phyloP scores from a whole-genome alignment of 2,797 vertebrate species.

The Graptemys geographica region DNA sequence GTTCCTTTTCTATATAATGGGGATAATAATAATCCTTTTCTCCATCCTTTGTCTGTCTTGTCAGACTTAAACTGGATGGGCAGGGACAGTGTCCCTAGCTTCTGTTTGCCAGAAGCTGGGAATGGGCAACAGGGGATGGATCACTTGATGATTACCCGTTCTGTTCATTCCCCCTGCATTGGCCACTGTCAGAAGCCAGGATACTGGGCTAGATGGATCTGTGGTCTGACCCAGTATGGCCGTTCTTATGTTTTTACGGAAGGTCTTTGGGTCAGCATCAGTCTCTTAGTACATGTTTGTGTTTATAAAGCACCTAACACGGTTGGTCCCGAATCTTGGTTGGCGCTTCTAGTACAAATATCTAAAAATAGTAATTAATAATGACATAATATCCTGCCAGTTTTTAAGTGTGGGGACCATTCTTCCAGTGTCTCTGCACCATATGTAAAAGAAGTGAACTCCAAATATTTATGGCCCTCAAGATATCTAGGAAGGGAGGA shows the following conservation, averaged over 20 bases:
- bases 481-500: neutral
- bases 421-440: neutral
- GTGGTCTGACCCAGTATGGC: neutral
- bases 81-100: too few relatives aligned
- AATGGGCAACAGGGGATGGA: too few relatives aligned
- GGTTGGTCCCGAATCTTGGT: neutral
- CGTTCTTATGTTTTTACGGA: neutral
- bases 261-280: neutral
- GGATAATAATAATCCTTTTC: too few relatives aligned
- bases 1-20: too few relatives aligned
- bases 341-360: neutral
- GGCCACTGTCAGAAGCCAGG: neutral
- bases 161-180: too few relatives aligned
- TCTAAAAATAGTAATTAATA: neutral
- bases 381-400: too few relatives aligned
- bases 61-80: neutral
- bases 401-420: rapidly evolving
- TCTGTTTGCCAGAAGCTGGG: too few relatives aligned
- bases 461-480: neutral
- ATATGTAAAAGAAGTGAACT: rapidly evolving
- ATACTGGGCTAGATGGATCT: neutral
- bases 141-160: too few relatives aligned
- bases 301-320: neutral
- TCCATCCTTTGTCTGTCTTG: too few relatives aligned
- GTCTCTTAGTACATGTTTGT: neutral